phyloP scores from a whole-genome alignment of 92 coral and sea anemone genomes.

The Ricordea florida region DNA sequence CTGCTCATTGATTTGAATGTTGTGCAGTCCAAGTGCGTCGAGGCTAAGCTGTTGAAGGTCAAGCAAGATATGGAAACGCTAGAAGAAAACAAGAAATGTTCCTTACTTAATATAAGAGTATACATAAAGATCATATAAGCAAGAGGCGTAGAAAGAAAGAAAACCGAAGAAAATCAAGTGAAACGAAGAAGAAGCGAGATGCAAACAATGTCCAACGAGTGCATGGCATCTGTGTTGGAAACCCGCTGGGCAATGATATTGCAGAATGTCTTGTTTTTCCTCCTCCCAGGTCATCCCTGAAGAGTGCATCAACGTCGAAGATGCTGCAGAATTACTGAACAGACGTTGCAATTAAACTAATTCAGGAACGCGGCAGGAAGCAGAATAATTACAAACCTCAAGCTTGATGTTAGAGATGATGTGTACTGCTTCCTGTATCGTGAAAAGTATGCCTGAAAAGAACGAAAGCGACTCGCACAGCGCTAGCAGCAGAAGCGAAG shows the following conservation, averaged over 20 bases:
- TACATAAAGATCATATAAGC: too few relatives aligned
- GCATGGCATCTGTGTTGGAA: not conserved
- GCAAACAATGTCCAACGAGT: not conserved
- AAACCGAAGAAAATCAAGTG: not conserved
- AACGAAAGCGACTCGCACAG: conserved; percentile 21
- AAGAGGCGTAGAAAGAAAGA: too few relatives aligned
- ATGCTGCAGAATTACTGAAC: conserved; percentile 13
- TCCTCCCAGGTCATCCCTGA: conserved; percentile 33
- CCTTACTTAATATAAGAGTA: too few relatives aligned
- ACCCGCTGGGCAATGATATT: conserved; percentile 23
- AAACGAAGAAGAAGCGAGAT: not conserved
- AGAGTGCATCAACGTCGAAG: conserved; percentile 17
- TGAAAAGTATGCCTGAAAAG: conserved; percentile 10
- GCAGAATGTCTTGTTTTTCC: conserved; percentile 22
- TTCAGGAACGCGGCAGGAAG: conserved; percentile 3
- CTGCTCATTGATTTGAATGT: too few relatives aligned
- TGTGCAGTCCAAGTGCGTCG: not conserved
- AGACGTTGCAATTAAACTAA: not conserved
- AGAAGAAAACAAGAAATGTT: too few relatives aligned
- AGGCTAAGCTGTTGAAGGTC: not conserved
- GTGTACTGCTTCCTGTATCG: conserved; percentile 18
- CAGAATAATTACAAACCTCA: conserved; percentile 17
- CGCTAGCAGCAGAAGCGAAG: conserved; percentile 17
- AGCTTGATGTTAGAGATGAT: conserved; percentile 13
- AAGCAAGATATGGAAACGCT: too few relatives aligned